Base-by-base conservation (phyloP, 2,113 vertebrate genomes). In the Genyomyrus donnyi region DNA sequence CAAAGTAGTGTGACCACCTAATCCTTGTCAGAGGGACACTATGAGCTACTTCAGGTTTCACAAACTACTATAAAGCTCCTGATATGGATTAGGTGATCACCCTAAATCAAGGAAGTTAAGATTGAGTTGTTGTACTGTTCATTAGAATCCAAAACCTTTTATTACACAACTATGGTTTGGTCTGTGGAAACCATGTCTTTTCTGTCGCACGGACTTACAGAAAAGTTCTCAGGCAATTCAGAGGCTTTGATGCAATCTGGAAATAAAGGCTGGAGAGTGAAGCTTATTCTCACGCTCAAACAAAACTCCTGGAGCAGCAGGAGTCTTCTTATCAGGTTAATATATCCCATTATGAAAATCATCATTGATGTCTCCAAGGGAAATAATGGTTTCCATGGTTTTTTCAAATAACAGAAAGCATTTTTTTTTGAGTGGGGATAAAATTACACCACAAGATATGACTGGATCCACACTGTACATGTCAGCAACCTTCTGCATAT, bases 271-370 rank as follows among this genome's bases (percentile, higher is more conserved):
- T 15, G n/a, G 13, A 77, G 11, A 15, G 31, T 3, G 5, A 77
- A 77, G 31, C 70, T 17, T 77, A 39, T 77, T 49, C 15, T 31
- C 31, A 53, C 10, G 53, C 85, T 87, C 9, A 31, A 49, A 35
- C 46, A 52, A 87, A 87, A 27, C n/a, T 35, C n/a, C 31, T 39
- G 42, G 48, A 70, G 21, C 27, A 13, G 46, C 35, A 3, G 9
- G 46, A 17, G 19, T 53, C 15, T 50, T 39, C 27, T 19, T 45
- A n/a, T 83, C 48, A 89, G n/a, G 21, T 80, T 53, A 53, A 89
- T 53, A 52, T 46, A 42, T 80, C 39, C 49, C n/a, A 80, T 83
- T 89, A 89, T 89, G 70, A 89, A 52, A 42, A 49, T 80, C 46
- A 52, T 89, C 45, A 35, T n/a, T 87, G 50, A 39, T 35, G 50